Base-by-base conservation (phyloP, 1,140 invertebrate genomes). In the Caenorhabditis briggsae region DNA sequence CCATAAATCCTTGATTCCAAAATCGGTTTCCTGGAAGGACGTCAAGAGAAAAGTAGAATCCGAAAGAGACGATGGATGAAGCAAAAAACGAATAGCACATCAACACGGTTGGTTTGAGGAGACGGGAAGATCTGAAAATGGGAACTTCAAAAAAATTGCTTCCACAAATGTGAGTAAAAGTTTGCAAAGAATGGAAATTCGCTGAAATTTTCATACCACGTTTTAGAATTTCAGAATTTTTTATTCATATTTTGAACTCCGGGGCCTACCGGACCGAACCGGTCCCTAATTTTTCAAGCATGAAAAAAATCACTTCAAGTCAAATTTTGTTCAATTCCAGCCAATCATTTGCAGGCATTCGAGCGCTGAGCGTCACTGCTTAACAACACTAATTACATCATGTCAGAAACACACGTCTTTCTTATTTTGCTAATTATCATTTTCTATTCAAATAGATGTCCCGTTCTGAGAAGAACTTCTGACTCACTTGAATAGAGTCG, bases 61-160 rank as follows among this genome's bases (percentile, higher is more conserved):
- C 91, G 82, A 92, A 92, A 6, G 91, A 92, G 12, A 92, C 90
- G 33, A 92, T 74, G 33, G 84, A 87, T 18, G 91, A 90, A 1
- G 90, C 88, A 0, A 89, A 53, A 56, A 92, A 92, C 55, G 90
- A 92, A 65, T 90, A 92, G 59, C 86, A 58, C 55, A 92, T 88
- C 0, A 89, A 87, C 14, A 88, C 82, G 20, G 92, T 86, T 18
- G 65, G 85, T n/a, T 78, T 82, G 6, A 16, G 53, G 0, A 86
- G n/a, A 7, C 25, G 23, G 7, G 85, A 50, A n/a, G 20, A 65
- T 53, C 85, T 86, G 85, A 2, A 86, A 53, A 53, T 53, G 5
- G 5, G 5, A 53, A 41, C 7, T 11, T n/a, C 18, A 1, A 50
- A 55, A 78, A 43, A 90, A 61, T 20, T 78, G 59, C 43, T 56